Conservation (phyloP, 1,140 invertebrate genomes). For the Drosophila burlai region DNA sequence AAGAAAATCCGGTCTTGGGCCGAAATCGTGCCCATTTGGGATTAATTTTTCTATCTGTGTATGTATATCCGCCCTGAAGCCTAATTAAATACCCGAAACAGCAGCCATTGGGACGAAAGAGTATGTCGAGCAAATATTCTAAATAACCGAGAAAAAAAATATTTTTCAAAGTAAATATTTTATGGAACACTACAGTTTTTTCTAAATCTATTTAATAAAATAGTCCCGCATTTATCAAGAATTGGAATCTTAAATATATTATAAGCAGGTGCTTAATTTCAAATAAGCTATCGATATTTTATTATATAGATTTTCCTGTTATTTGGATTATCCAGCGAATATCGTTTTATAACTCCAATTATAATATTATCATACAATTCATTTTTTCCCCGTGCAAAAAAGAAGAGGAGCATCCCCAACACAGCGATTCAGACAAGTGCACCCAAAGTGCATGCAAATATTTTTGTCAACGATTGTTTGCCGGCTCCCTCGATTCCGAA, state of each 20-base stretch:
- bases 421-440: conserved; percentile 57
- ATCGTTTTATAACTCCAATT: too few relatives aligned
- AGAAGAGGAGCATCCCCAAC: conserved; percentile 13
- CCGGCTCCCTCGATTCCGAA: conserved; percentile 44
- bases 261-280: background rate
- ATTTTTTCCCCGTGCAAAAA: background rate
- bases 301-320: background rate
- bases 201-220: background rate
- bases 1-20: too few relatives aligned
- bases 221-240: background rate
- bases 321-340: background rate
- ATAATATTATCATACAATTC: background rate
- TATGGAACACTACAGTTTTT: background rate
- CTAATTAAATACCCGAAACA: background rate
- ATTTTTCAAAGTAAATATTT: too few relatives aligned
- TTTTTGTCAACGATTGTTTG: conserved; percentile 70
- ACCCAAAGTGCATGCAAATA: conserved; percentile 77
- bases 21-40: too few relatives aligned
- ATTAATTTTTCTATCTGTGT: too few relatives aligned
- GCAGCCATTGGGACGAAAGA: background rate
- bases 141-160: background rate
- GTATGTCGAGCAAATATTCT: too few relatives aligned
- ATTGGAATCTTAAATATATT: background rate
- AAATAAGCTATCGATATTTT: background rate
- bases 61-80: background rate